Conservation (phyloP, 2,888 invertebrate species). For the Amiota minor region DNA sequence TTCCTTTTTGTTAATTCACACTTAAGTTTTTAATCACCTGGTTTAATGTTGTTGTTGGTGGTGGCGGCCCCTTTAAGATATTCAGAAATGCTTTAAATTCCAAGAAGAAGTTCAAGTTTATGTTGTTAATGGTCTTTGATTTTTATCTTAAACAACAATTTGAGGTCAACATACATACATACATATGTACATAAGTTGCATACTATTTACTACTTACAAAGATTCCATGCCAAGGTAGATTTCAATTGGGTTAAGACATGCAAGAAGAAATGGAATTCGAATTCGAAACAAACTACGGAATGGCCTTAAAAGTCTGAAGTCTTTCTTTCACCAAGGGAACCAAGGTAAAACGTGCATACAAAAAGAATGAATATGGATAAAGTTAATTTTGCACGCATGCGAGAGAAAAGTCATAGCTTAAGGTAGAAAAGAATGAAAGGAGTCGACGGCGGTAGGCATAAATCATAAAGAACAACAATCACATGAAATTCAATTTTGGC, state of each 20-base stretch:
- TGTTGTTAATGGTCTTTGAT: slow-evolving; percentile 17
- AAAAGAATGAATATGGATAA: neutral
- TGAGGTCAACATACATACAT: too few relatives aligned
- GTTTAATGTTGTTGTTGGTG: too few relatives aligned
- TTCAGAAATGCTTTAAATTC: neutral
- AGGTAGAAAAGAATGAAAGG: slow-evolving; percentile 31
- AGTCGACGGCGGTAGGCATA: neutral
- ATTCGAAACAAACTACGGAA: too few relatives aligned
- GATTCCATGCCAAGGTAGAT: slow-evolving; percentile 38
- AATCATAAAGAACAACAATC: neutral
- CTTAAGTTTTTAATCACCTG: neutral
- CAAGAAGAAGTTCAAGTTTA: slow-evolving; percentile 9
- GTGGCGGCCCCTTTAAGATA: neutral
- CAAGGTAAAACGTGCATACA: neutral
- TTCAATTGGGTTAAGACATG: slow-evolving; percentile 11
- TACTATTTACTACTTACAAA: too few relatives aligned
- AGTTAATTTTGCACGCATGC: slow-evolving; percentile 33
- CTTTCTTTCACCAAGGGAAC: neutral
- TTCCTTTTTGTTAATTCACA: neutral
- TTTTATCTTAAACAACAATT: neutral
- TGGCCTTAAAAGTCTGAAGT: too few relatives aligned
- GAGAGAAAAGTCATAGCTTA: slow-evolving; percentile 49
- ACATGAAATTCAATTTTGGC: neutral
- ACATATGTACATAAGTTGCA: too few relatives aligned
- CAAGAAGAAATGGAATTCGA: neutral